Conservation (phyloP, 2,797 vertebrate genomes). For the Enteromius mattozi region DNA sequence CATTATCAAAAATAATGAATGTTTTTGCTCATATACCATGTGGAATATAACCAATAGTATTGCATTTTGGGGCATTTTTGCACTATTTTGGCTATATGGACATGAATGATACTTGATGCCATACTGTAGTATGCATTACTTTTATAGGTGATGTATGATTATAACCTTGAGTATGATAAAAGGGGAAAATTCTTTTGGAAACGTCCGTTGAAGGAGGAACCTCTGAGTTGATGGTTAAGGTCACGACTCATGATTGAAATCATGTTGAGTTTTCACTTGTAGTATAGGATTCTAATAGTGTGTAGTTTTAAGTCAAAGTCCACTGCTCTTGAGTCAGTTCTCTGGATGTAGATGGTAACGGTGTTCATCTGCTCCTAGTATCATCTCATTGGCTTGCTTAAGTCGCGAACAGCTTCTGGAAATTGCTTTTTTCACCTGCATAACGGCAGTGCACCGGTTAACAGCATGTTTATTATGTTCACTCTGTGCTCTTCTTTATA, state of each 20-base stretch:
- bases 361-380: background rate
- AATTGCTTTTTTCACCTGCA: constrained; percentile 36
- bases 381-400: constrained; percentile 37
- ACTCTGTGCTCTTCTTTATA: constrained; percentile 25
- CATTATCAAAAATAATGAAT: background rate
- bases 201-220: background rate
- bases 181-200: background rate
- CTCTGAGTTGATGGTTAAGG: background rate
- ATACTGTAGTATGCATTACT: background rate
- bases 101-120: background rate
- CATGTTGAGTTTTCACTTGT: background rate
- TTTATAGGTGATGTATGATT: background rate
- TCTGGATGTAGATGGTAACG: background rate
- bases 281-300: background rate
- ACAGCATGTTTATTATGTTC: constrained; percentile 26
- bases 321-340: background rate
- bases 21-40: background rate
- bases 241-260: background rate
- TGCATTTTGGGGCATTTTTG: background rate
- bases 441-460: background rate
- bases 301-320: background rate
- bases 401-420: constrained; percentile 35
- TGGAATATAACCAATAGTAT: background rate
- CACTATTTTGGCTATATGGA: background rate
- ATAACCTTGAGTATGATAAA: background rate